Percentiles rank a stretch among this genome's conserved stretches.
Conservation (phyloP, 2,888 invertebrate species). For the Clitarchus hookeri region DNA sequence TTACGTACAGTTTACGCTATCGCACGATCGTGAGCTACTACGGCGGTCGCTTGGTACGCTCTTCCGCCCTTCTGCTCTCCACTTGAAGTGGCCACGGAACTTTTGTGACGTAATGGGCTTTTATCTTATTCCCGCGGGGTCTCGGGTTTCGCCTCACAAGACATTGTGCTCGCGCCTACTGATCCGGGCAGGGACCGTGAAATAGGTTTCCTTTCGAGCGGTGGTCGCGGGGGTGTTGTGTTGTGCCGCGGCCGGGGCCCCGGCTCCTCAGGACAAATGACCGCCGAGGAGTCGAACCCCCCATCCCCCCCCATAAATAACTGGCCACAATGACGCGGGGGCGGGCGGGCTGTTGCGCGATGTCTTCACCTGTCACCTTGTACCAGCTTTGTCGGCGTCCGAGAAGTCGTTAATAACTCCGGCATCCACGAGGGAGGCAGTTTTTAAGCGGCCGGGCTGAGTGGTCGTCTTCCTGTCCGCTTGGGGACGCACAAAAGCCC, state of each 20-base stretch:
- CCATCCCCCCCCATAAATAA: not conserved
- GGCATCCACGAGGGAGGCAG: not conserved
- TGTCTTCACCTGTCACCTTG: not conserved
- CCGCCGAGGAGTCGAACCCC: conserved; percentile 1
- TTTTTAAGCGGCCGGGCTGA: not conserved
- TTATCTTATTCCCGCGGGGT: not conserved
- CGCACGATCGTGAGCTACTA: not conserved
- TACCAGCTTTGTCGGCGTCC: not conserved
- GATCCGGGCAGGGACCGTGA: not conserved
- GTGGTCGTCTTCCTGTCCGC: not conserved
- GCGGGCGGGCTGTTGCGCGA: not conserved
- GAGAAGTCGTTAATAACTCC: not conserved
- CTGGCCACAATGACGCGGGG: not conserved
- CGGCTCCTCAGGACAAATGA: not conserved
- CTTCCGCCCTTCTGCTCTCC: not conserved
- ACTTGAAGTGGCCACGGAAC: not conserved
- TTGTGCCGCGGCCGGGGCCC: not conserved
- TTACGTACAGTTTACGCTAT: too few relatives aligned
- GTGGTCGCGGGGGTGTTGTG: not conserved
- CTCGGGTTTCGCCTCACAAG: not conserved
- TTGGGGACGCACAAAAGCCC: not conserved
- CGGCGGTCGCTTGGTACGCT: not conserved
- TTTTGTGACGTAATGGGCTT: not conserved
- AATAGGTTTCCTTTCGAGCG: not conserved
- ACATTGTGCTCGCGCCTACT: not conserved